A percentile compares a stretch with the other conserved stretches of the same genome.
phyloP scores from a whole-genome alignment of 2,797 vertebrate species.

The Pachyuromys duprasi region DNA sequence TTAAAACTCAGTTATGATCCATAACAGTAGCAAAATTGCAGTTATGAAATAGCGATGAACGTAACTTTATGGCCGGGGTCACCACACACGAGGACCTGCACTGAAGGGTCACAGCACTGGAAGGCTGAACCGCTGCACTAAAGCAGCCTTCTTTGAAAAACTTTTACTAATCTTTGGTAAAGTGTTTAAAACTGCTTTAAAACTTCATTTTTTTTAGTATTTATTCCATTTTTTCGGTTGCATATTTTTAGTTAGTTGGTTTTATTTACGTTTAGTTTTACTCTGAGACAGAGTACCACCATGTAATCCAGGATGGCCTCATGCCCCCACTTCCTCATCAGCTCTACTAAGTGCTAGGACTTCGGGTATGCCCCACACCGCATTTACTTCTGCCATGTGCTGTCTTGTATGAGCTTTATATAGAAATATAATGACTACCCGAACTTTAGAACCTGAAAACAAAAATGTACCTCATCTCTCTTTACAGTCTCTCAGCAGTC shows the following conservation, averaged over 20 bases:
- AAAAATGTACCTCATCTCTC: not conserved
- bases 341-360: no score
- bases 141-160: slow-evolving; percentile 35
- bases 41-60: not conserved
- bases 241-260: not conserved
- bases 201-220: not conserved
- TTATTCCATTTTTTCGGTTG: not conserved
- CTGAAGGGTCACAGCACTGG: not conserved
- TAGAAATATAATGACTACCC: not conserved
- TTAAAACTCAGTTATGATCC: not conserved
- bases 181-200: no score
- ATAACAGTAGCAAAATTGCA: not conserved
- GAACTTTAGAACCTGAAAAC: slow-evolving; percentile 12
- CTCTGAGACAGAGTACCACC: not conserved
- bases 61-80: not conserved
- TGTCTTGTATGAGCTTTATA: not conserved
- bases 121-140: not conserved
- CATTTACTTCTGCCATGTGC: not conserved
- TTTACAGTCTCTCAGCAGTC: not conserved
- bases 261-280: not conserved
- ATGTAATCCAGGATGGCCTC: not conserved
- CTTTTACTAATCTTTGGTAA: not conserved
- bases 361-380: not conserved
- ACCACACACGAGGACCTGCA: not conserved
- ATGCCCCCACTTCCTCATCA: not conserved